These are phyloP conservation scores for Carabus problematicus DNA, from an alignment of 2,888 invertebrate species.

Conservation along the genomic window DNA sequence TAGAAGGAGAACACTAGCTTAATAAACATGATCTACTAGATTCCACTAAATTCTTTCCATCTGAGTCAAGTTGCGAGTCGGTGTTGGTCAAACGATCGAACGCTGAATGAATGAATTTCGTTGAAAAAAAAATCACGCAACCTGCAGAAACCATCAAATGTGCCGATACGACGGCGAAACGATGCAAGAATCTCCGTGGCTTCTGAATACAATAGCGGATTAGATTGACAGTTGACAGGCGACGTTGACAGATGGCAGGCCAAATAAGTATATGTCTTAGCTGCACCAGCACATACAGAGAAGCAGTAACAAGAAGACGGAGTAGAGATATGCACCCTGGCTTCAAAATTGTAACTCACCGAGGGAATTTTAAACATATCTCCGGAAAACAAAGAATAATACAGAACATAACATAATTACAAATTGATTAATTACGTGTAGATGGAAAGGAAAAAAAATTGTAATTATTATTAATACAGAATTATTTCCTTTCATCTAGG, in stretches of 20 bases:
- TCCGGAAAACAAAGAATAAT: too few relatives aligned
- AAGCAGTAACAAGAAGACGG: neutral
- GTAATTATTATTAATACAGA: too few relatives aligned
- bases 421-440: too few relatives aligned
- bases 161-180: conserved; percentile 27
- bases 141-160: conserved; percentile 20
- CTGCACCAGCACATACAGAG: neutral
- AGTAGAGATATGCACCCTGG: neutral
- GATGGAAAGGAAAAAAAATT: too few relatives aligned
- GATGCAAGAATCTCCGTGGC: conserved; percentile 34
- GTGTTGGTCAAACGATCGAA: too few relatives aligned
- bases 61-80: too few relatives aligned
- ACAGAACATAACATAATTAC: too few relatives aligned
- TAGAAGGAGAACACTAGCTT: too few relatives aligned
- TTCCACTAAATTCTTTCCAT: too few relatives aligned
- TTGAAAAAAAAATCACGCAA: conserved; percentile 28
- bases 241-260: conserved; percentile 40
- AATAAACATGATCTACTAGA: too few relatives aligned
- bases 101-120: conserved; percentile 39
- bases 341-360: neutral
- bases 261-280: conserved; percentile 37
- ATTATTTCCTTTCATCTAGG: too few relatives aligned
- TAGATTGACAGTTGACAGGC: conserved; percentile 40
- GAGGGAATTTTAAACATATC: neutral
- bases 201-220: conserved; percentile 42